Percentiles rank a stretch among this genome's conserved stretches.
phyloP scores from a whole-genome alignment of 2,113 vertebrate species.

The Dasyprocta punctata region DNA sequence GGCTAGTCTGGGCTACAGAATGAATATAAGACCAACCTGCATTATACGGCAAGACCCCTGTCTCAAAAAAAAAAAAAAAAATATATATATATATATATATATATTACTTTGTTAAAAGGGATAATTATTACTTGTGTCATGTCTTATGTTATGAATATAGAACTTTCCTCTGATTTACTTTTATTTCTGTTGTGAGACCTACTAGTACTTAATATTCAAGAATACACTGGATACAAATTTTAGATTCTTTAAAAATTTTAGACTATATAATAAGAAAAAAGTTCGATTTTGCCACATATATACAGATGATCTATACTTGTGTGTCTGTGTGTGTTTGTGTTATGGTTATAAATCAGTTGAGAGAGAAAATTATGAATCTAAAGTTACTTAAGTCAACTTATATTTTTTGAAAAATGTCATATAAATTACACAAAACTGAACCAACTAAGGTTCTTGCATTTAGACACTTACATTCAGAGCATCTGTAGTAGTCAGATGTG shows the following conservation, averaged over 20 bases:
- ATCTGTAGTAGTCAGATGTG: not conserved
- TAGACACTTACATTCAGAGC: not conserved
- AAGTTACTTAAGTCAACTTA: not conserved
- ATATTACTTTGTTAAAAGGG: not conserved
- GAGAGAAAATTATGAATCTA: not conserved
- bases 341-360: not conserved
- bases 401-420: not conserved
- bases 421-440: conserved; percentile 46
- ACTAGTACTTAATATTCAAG: not conserved
- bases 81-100: not conserved
- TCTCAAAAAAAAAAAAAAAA: too few relatives aligned
- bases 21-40: too few relatives aligned
- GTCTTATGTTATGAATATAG: not conserved
- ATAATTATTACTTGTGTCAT: not conserved
- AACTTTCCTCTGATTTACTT: not conserved
- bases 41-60: too few relatives aligned
- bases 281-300: not conserved
- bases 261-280: not conserved
- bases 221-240: not conserved
- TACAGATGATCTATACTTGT: not conserved
- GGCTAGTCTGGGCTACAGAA: too few relatives aligned
- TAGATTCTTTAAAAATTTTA: not conserved
- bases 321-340: not conserved
- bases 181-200: not conserved
- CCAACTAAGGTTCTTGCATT: not conserved